Evolutionary conservation across 2,797 vertebrate species (phyloP).

Genomic region (Pogonophryne albipinna): DNA sequence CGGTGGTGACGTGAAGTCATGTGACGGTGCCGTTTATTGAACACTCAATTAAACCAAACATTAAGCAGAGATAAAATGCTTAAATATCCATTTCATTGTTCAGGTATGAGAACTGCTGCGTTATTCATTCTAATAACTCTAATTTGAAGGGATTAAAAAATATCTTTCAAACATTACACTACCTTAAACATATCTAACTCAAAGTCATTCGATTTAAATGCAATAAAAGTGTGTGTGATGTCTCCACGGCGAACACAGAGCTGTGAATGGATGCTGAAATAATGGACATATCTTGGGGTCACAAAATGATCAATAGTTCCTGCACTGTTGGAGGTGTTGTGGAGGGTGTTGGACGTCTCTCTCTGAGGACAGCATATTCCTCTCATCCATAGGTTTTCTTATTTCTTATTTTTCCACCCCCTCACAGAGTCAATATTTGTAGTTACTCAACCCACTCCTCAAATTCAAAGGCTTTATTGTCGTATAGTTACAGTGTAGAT

Average conservation of each 20-base stretch:
- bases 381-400: slow-evolving; percentile 3
- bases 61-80: neutral
- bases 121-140: neutral
- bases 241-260: neutral
- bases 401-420: neutral
- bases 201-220: neutral
- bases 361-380: neutral
- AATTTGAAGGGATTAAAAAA: neutral
- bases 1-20: no score
- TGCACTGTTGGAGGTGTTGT: slow-evolving; percentile 34
- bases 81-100: neutral
- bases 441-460: slow-evolving; percentile 19
- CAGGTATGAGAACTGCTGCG: neutral
- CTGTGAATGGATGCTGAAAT: slow-evolving; percentile 33
- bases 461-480: no score
- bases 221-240: neutral
- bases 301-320: slow-evolving; percentile 33
- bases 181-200: neutral
- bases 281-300: slow-evolving; percentile 43
- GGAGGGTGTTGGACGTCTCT: slow-evolving; percentile 14
- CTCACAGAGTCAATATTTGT: slow-evolving; percentile 46
- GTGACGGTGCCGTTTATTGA: no score
- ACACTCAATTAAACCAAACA: no score
- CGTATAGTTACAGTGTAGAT: no score
- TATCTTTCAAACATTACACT: neutral